These are phyloP conservation scores for Sinodicranocentrus sp. DNA, from an alignment of 2,888 invertebrate genomes.

Conservation along the genomic window DNA sequence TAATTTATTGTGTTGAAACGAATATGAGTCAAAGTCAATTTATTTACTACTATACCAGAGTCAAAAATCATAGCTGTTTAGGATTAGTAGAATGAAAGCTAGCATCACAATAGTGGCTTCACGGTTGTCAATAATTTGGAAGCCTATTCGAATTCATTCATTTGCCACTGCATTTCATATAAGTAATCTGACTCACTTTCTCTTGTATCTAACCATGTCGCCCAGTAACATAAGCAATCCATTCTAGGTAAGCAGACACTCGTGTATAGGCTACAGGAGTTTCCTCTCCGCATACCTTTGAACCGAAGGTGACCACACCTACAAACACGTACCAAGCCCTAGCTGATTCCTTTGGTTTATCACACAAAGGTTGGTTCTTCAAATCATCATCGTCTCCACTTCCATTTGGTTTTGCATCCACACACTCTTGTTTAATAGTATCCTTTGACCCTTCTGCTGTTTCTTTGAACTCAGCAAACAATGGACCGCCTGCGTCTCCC, in stretches of 20 bases:
- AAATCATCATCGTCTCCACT: conserved; percentile 36
- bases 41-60: too few relatives aligned
- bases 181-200: too few relatives aligned
- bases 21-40: too few relatives aligned
- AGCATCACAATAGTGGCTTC: too few relatives aligned
- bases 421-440: conserved; percentile 67
- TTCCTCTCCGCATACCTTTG: conserved; percentile 66
- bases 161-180: too few relatives aligned
- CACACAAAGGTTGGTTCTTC: conserved; percentile 34
- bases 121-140: too few relatives aligned
- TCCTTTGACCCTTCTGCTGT: conserved; percentile 43
- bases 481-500: conserved; percentile 71
- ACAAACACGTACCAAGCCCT: conserved; percentile 71
- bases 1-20: too few relatives aligned
- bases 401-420: conserved; percentile 67
- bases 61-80: too few relatives aligned
- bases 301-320: conserved; percentile 70
- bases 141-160: too few relatives aligned
- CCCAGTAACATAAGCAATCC: conserved; percentile 68
- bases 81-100: too few relatives aligned
- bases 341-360: conserved; percentile 48
- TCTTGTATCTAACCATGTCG: conserved; percentile 69
- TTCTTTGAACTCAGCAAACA: conserved; percentile 68
- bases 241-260: conserved; percentile 71
- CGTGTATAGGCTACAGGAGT: conserved; percentile 71